A percentile compares a stretch with the other conserved stretches of the same genome.
phyloP scores from a whole-genome alignment of 2,888 invertebrate genomes.

The Imbricaverruca yamaguchii region DNA sequence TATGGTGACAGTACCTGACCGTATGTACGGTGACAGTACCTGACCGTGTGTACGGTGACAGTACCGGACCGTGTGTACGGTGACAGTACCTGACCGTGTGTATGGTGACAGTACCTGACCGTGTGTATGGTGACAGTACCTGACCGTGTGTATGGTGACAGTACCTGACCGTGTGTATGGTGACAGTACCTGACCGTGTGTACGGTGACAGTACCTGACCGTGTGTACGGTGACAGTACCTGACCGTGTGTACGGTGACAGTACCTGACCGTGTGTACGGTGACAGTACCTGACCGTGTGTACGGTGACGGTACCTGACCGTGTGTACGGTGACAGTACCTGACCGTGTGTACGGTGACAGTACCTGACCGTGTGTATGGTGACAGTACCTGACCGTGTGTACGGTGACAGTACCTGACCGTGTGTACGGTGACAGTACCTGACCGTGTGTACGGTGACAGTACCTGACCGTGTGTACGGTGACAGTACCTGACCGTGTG shows the following conservation, averaged over 20 bases:
- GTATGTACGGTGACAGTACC: too few relatives aligned
- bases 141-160: not conserved
- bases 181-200: not conserved
- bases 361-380: not conserved
- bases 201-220: too few relatives aligned
- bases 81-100: too few relatives aligned
- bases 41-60: too few relatives aligned
- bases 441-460: too few relatives aligned
- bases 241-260: not conserved
- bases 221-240: not conserved
- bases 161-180: constrained; percentile 4
- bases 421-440: too few relatives aligned
- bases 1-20: too few relatives aligned
- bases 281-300: not conserved
- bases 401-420: not conserved
- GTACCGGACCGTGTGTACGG: not conserved
- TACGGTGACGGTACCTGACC: too few relatives aligned
- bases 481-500: not conserved
- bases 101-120: too few relatives aligned
- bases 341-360: too few relatives aligned
- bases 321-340: too few relatives aligned
- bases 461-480: too few relatives aligned
- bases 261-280: constrained; percentile 16
- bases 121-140: not conserved
- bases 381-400: constrained; percentile 14